A percentile compares a stretch with the other conserved stretches of the same genome.
phyloP scores from a whole-genome alignment of 2,113 vertebrate genomes.

The Seriola rivoliana region DNA sequence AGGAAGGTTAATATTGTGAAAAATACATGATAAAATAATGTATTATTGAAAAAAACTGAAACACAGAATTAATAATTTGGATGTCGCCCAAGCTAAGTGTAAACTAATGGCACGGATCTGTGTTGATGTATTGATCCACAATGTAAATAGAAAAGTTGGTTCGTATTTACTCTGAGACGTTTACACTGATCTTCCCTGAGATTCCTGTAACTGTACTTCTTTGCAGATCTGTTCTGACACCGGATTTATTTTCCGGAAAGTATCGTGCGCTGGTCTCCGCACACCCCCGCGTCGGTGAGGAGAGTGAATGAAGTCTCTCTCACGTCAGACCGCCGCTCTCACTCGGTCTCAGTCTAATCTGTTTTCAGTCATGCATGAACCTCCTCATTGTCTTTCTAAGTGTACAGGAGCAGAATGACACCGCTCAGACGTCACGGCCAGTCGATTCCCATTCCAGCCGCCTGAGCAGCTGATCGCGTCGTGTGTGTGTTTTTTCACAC shows the following conservation, averaged over 20 bases:
- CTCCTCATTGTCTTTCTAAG: slow-evolving; percentile 43
- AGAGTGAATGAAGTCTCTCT: slow-evolving; percentile 7
- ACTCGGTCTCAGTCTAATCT: slow-evolving; percentile 23
- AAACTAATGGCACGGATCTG: neutral
- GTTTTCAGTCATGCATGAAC: slow-evolving; percentile 38
- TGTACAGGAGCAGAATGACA: slow-evolving; percentile 39
- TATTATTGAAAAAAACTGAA: too few species aligned
- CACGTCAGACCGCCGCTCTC: neutral
- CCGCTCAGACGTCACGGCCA: slow-evolving; percentile 47
- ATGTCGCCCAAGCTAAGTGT: neutral
- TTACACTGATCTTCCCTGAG: neutral
- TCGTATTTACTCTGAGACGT: neutral
- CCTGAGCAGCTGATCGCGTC: slow-evolving; percentile 11
- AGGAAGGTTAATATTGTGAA: too few species aligned
- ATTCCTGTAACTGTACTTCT: neutral
- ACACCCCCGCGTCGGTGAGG: neutral
- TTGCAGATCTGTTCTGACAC: neutral
- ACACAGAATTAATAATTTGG: too few species aligned
- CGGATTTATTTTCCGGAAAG: neutral
- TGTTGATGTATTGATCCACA: slow-evolving; percentile 37
- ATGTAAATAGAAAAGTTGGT: neutral
- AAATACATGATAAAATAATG: too few species aligned
- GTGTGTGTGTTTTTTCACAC: slow-evolving; percentile 26
- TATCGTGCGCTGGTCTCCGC: neutral
- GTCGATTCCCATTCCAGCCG: slow-evolving; percentile 33